phyloP scores from a whole-genome alignment of 2,113 vertebrate species.

The Nestor notabilis region DNA sequence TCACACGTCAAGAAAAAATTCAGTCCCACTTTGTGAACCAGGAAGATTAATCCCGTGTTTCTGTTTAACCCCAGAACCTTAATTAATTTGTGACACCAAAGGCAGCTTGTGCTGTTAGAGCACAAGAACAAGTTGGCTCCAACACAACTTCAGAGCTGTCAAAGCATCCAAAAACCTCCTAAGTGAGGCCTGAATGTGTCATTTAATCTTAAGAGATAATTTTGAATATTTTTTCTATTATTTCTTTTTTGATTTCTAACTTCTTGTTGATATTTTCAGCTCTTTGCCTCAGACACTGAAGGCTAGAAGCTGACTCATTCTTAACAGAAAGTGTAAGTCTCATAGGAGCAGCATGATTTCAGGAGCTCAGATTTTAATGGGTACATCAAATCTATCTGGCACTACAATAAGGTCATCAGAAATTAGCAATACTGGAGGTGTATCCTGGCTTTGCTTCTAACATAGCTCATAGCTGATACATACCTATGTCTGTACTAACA shows the following conservation, averaged over 20 bases:
- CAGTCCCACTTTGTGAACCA: not conserved
- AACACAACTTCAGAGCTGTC: not conserved
- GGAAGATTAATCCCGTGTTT: not conserved
- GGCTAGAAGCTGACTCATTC: not conserved
- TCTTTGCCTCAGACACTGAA: not conserved
- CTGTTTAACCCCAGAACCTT: not conserved
- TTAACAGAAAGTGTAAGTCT: not conserved
- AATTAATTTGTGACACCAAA: not conserved
- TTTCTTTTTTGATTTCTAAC: not conserved
- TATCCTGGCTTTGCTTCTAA: not conserved
- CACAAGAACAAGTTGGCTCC: not conserved
- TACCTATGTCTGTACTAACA: accelerated
- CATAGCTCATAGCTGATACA: not conserved
- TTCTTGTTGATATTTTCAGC: not conserved
- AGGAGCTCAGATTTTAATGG: not conserved
- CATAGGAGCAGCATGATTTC: not conserved
- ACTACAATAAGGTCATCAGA: not conserved
- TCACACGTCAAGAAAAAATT: not conserved
- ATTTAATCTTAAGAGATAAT: not conserved
- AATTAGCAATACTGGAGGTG: not conserved
- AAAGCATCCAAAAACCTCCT: not conserved
- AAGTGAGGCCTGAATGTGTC: not conserved
- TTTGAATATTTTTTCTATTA: not conserved
- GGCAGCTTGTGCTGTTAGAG: not conserved
- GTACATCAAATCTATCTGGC: not conserved